These are phyloP conservation scores for Cryptosula pallasiana DNA, from an alignment of 2,888 invertebrate genomes.

Conservation along the genomic window DNA sequence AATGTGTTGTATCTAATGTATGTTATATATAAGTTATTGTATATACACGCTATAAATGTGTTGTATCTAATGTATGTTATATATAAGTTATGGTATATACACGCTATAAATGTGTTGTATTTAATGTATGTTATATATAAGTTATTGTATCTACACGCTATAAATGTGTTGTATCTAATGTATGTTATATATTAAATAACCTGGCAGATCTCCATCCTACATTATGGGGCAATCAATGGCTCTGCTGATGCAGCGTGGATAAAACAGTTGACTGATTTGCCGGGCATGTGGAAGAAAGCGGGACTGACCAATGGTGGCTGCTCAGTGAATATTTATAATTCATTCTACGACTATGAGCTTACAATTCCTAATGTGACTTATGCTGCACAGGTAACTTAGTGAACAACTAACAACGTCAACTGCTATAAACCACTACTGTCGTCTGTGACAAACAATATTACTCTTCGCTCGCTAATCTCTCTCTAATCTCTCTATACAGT, in stretches of 20 bases:
- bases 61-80: too few relatives aligned
- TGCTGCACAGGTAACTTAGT: neutral
- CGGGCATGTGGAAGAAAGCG: neutral
- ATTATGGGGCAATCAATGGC: neutral
- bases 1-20: neutral
- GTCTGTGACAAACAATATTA: too few relatives aligned
- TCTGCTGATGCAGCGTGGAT: neutral
- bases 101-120: too few relatives aligned
- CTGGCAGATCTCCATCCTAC: neutral
- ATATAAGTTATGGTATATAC: too few relatives aligned
- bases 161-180: neutral
- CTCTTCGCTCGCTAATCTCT: too few relatives aligned
- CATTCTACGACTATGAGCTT: constrained; percentile 18
- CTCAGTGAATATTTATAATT: neutral
- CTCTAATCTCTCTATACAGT: neutral
- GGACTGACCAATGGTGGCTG: neutral
- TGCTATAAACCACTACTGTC: too few relatives aligned
- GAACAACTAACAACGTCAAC: neutral
- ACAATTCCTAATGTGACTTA: constrained; percentile 5
- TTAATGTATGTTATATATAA: neutral
- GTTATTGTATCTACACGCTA: neutral
- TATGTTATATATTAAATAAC: neutral
- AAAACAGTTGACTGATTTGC: neutral
- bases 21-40: neutral
- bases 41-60: neutral